Evolutionary conservation across 2,888 invertebrate genomes (phyloP).

Genomic region (Drosophila anomelani): DNA sequence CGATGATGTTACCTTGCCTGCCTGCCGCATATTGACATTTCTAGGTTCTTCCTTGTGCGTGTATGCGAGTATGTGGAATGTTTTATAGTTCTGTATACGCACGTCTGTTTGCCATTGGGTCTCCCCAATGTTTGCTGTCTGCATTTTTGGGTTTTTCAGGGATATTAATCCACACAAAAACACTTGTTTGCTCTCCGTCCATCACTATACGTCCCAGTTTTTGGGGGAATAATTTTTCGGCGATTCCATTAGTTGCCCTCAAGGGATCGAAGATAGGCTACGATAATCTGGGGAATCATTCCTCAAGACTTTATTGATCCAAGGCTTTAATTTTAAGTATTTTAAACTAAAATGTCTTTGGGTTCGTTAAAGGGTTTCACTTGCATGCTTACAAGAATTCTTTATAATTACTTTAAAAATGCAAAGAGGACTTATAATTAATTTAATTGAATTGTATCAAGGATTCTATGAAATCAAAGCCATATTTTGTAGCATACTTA

Average conservation of each 20-base stretch:
- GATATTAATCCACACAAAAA: conserved; percentile 25
- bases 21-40: conserved; percentile 69
- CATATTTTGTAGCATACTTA: background rate
- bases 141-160: conserved; percentile 41
- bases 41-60: conserved; percentile 60
- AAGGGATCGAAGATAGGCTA: conserved; percentile 3
- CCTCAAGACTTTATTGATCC: background rate
- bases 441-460: background rate
- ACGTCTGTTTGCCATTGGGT: conserved; percentile 27
- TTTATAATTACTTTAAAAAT: background rate
- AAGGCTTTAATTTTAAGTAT: background rate
- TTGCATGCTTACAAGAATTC: no score
- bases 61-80: conserved; percentile 13
- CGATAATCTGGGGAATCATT: conserved; percentile 2
- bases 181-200: conserved; percentile 39
- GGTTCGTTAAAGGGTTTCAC: no score
- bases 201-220: conserved; percentile 11
- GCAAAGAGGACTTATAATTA: background rate
- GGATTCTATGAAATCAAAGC: background rate
- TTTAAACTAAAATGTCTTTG: background rate
- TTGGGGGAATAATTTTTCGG: conserved; percentile 10
- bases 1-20: conserved; percentile 53
- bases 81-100: conserved; percentile 26
- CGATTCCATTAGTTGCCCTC: conserved; percentile 18
- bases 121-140: conserved; percentile 33